phyloP scores from a whole-genome alignment of 1,140 invertebrate species.

The Pissodes strobi region DNA sequence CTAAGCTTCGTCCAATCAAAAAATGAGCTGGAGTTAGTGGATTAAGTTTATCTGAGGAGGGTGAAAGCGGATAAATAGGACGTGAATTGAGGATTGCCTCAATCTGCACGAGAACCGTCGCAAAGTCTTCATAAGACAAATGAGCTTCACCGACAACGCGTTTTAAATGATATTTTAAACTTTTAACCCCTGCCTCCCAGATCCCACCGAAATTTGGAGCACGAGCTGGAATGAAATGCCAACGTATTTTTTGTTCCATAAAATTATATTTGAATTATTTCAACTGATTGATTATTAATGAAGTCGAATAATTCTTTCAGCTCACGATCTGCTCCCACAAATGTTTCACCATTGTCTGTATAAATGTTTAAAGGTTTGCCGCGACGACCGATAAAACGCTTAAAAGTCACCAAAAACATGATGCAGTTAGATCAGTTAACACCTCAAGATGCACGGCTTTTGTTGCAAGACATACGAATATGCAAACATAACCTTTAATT shows the following conservation, averaged over 20 bases:
- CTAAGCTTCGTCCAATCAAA: constrained; percentile 29
- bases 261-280: constrained; percentile 37
- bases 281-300: no score
- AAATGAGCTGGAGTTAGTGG: no score
- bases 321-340: constrained; percentile 44
- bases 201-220: constrained; percentile 22
- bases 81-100: constrained; percentile 49
- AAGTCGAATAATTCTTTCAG: no score
- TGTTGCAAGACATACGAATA: constrained; percentile 29
- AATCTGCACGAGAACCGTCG: constrained; percentile 37
- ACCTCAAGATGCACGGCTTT: constrained; percentile 50
- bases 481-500: constrained; percentile 32
- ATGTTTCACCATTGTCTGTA: constrained; percentile 51
- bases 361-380: constrained; percentile 43
- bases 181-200: constrained; percentile 41
- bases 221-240: constrained; percentile 21
- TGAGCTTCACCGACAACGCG: constrained; percentile 38
- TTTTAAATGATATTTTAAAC: constrained; percentile 44
- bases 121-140: constrained; percentile 48
- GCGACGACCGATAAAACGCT: constrained; percentile 42
- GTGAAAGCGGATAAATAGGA: constrained; percentile 41
- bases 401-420: constrained; percentile 45
- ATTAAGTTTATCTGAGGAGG: constrained; percentile 36
- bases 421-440: constrained; percentile 38
- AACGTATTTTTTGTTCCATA: constrained; percentile 7